Base-by-base conservation (phyloP, 2,888 invertebrate genomes). In the Mechanitis messenoides region DNA sequence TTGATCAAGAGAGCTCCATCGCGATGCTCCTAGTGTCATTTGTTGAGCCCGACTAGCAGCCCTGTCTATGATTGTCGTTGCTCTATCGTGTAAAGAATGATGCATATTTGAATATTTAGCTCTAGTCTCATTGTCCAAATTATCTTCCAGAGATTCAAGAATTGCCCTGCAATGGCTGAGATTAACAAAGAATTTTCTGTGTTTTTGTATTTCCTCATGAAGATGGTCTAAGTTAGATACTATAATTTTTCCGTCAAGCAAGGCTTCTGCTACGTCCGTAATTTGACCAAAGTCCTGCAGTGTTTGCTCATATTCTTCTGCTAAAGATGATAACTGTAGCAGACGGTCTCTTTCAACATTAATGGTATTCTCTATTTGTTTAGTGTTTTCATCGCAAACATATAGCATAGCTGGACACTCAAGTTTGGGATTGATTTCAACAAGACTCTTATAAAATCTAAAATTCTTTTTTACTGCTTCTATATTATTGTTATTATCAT, bases 171-270 rank as follows among this genome's bases (percentile, higher is more conserved):
- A 97, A 69, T 96, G 96, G 73, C 96, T 96, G 7, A 97, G 83
- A 71, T 96, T 96, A 0, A 96, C 95, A 76, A 97, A 97, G 90
- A 97, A 96, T 75, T 95, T 96, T 47, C 96, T 92, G 74, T 96
- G 96, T 76, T 95, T 96, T 74, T 96, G 96, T 85, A 97, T 95
- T 86, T 96, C 96, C 74, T 96, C 95, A 74, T 95, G 95, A n/a
- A 97, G 85, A 72, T 96, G 95, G 71, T 94, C 93, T 65, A 96
- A 85, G 70, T 93, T 93, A 46, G 92, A 92, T 1, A 96, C 95
- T 6, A 93, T 92, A 45, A 96, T 93, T 53, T 94, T 94, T 69
- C 94, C 94, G 68, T 95, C 94, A 6, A 97, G 91, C 46, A 96
- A 84, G 53, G 94, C 94, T 79, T 96, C 95, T 0, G 97, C 96